Conservation (phyloP, 2,113 vertebrate species). For the Cephalopterus ornatus region DNA sequence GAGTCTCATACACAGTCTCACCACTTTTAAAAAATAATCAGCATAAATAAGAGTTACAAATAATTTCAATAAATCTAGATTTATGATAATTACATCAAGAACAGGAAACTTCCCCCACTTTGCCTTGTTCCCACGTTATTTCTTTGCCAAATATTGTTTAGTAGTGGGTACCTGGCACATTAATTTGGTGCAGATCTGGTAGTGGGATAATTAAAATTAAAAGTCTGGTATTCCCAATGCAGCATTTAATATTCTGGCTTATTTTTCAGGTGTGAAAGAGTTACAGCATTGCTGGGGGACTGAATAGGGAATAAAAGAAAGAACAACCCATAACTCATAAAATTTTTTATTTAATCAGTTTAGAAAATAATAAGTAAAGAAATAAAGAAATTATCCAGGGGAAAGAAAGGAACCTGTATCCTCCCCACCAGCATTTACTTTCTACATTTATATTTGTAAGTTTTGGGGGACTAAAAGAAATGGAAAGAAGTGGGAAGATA, state of each 20-base stretch:
- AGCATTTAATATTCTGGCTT: not conserved
- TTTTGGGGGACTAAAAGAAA: not conserved
- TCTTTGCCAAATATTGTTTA: not conserved
- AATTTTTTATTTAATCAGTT: not conserved
- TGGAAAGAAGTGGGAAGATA: not conserved
- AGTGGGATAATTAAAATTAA: not conserved
- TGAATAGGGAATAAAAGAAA: not conserved
- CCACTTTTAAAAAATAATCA: not conserved
- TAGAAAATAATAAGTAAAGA: not conserved
- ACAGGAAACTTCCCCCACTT: not conserved
- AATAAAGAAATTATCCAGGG: not conserved
- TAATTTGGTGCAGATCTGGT: not conserved
- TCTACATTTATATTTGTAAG: not conserved
- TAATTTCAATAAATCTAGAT: not conserved
- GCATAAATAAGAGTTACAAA: not conserved
- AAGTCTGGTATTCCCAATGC: not conserved
- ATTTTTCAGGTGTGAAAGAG: not conserved
- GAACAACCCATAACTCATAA: not conserved
- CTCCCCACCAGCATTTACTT: not conserved
- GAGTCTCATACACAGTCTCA: not conserved
- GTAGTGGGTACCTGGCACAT: not conserved
- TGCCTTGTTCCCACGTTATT: not conserved
- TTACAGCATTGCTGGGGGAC: not conserved
- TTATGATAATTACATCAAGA: not conserved
- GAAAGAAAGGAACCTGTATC: not conserved